Evolutionary conservation across 2,888 invertebrate species (phyloP), one percentile per base, ranked within the genome.

Genomic region (Trichacis sp.): DNA sequence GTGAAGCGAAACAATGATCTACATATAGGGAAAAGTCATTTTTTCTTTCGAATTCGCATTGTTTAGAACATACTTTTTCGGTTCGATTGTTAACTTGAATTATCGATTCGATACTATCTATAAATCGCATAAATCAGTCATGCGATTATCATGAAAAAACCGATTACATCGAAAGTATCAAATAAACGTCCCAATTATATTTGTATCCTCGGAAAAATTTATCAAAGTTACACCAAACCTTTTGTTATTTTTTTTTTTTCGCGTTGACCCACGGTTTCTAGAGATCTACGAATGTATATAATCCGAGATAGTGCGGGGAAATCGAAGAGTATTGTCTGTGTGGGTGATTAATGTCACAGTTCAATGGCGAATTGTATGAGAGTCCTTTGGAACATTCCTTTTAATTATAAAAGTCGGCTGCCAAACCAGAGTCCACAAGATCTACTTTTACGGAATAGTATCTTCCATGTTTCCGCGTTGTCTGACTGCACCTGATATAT

Each of bases 391-490:
- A 36, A 12, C 11, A 12, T 12, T 11, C 36, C 36, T 51, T 51
- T 57, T 51, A 24, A 51, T 58, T 58, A 36, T 19, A n/a, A n/a
- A 15, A 33, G 36, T 17, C 19, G 48, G 15, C 42, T 42, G 36
- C 36, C 36, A 12, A 36, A 36, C 36, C 42, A 5, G 48, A 3
- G 24, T 8, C 24, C 11, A 38, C 15, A 29, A 38, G 52, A 52
- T 47, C 40, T 18, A 51, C 12, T 29, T 11, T n/a, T 30, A 17
- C 30, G 59, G 52, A 47, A 47, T 33, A 24, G 29, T 15, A 24
- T 36, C 29, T 11, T 38, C 24, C 19, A 43, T 43, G 15, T 58
- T 58, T 58, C 58, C 58, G 58, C 51, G 19, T 51, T 24, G 50
- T 19, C 50, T 19, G 19, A 45, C 3, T 12, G 36, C 36, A 12